phyloP scores from a whole-genome alignment of 2,888 invertebrate genomes.

The Megastigmus dorsalis region DNA sequence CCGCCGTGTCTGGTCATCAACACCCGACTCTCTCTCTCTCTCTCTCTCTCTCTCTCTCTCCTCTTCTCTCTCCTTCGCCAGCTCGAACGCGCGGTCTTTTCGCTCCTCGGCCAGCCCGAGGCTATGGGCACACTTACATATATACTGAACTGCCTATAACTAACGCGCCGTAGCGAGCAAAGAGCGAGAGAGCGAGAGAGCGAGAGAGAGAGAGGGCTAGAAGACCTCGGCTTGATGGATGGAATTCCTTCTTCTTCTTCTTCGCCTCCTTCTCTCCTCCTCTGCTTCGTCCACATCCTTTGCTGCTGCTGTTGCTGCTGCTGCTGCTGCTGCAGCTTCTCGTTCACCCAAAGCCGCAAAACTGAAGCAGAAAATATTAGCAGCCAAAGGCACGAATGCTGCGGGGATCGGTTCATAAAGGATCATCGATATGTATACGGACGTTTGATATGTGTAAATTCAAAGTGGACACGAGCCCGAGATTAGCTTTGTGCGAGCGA shows the following conservation, averaged over 20 bases:
- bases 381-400: constrained; percentile 38
- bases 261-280: constrained; percentile 42
- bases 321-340: too few relatives aligned
- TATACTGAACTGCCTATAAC: constrained; percentile 61
- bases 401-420: too few relatives aligned
- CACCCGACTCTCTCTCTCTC: constrained; percentile 63
- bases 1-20: constrained; percentile 68
- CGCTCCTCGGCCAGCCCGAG: constrained; percentile 54
- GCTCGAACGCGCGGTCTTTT: constrained; percentile 43
- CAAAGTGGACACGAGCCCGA: too few relatives aligned
- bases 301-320: too few relatives aligned
- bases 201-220: constrained; percentile 15
- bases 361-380: constrained; percentile 65
- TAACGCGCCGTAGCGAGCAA: constrained; percentile 57
- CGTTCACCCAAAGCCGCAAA: constrained; percentile 56
- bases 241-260: constrained; percentile 60
- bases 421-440: too few relatives aligned
- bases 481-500: too few relatives aligned
- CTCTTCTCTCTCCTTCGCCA: constrained; percentile 54
- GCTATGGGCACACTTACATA: constrained; percentile 58
- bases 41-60: constrained; percentile 56
- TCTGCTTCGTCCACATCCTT: constrained; percentile 34
- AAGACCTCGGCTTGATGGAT: constrained; percentile 62
- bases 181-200: not conserved
- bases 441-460: too few relatives aligned